Evolutionary conservation across 2,888 invertebrate species (phyloP).

Genomic region (Leucoptera coffeella): DNA sequence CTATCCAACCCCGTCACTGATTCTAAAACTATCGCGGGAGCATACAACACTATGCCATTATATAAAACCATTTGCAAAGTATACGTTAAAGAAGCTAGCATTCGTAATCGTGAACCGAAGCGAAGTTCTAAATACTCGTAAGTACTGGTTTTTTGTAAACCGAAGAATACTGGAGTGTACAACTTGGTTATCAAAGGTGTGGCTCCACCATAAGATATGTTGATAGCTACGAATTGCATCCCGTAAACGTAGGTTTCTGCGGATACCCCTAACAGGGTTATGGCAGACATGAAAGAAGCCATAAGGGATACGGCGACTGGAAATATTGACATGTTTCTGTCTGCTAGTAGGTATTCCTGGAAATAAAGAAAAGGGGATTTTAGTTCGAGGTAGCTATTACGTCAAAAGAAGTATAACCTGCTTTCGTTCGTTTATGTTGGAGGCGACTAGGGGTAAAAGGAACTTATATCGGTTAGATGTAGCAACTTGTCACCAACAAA

Average conservation of each 20-base stretch:
- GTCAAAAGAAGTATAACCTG: too few relatives aligned
- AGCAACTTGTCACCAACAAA: too few relatives aligned
- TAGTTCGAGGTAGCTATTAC: too few relatives aligned
- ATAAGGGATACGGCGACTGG: conserved; percentile 86
- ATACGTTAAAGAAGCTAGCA: conserved; percentile 77
- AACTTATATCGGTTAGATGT: too few relatives aligned
- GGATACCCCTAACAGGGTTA: conserved; percentile 83
- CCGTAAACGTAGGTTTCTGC: conserved; percentile 83
- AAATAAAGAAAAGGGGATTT: conserved; percentile 13
- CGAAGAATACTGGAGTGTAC: conserved; percentile 82
- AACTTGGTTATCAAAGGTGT: conserved; percentile 72
- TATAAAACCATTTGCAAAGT: conserved; percentile 85
- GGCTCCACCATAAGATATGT: conserved; percentile 64
- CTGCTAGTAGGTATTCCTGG: conserved; percentile 78
- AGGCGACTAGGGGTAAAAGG: too few relatives aligned
- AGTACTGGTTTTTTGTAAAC: conserved; percentile 76
- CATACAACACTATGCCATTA: conserved; percentile 88
- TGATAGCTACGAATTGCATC: conserved; percentile 72
- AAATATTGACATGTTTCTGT: conserved; percentile 69
- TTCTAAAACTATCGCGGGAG: conserved; percentile 85
- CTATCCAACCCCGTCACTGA: conserved; percentile 76
- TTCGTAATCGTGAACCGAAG: conserved; percentile 71
- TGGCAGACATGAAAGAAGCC: conserved; percentile 92
- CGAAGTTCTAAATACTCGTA: conserved; percentile 89
- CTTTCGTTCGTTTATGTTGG: too few relatives aligned